These are phyloP conservation scores for Drosophila nigricruria DNA, from an alignment of 2,888 invertebrate species.

Conservation along the genomic window DNA sequence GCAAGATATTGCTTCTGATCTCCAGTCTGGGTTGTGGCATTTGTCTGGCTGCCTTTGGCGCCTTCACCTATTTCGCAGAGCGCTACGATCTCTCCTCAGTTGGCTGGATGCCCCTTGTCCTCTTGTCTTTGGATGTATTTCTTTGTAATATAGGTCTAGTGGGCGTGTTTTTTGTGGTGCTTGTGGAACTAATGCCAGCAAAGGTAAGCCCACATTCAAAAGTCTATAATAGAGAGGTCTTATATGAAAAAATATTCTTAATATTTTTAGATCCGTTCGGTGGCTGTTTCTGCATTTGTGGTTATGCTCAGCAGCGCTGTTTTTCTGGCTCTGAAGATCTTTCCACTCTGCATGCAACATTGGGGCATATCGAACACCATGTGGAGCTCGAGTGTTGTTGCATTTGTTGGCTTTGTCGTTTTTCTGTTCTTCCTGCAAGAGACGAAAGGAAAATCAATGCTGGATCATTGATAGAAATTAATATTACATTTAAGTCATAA, in stretches of 20 bases:
- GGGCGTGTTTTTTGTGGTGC: conserved; percentile 72
- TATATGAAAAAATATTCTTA: background rate
- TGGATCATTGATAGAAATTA: conserved; percentile 36
- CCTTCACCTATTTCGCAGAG: conserved; percentile 55
- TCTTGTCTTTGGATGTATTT: conserved; percentile 72
- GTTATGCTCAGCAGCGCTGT: conserved; percentile 60
- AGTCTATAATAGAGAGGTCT: background rate
- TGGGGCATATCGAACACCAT: conserved; percentile 70
- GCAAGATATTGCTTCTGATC: conserved; percentile 70
- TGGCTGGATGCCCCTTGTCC: conserved; percentile 70
- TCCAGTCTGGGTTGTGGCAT: conserved; percentile 69
- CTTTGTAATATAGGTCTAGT: conserved; percentile 74
- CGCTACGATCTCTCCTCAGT: conserved; percentile 28
- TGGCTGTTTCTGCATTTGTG: conserved; percentile 60
- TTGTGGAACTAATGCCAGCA: conserved; percentile 78
- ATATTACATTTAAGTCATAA: background rate
- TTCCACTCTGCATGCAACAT: conserved; percentile 67
- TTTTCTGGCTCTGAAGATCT: conserved; percentile 69
- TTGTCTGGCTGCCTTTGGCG: conserved; percentile 65
- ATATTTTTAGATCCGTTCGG: conserved; percentile 71
- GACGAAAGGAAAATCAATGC: conserved; percentile 78
- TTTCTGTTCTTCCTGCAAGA: conserved; percentile 70
- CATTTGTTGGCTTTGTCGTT: conserved; percentile 65
- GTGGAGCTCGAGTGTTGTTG: conserved; percentile 66
- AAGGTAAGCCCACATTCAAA: conserved; percentile 61